Evolutionary conservation across 2,113 vertebrate species (phyloP), one percentile per base, ranked within the genome.

Genomic region (Eolophus roseicapilla): DNA sequence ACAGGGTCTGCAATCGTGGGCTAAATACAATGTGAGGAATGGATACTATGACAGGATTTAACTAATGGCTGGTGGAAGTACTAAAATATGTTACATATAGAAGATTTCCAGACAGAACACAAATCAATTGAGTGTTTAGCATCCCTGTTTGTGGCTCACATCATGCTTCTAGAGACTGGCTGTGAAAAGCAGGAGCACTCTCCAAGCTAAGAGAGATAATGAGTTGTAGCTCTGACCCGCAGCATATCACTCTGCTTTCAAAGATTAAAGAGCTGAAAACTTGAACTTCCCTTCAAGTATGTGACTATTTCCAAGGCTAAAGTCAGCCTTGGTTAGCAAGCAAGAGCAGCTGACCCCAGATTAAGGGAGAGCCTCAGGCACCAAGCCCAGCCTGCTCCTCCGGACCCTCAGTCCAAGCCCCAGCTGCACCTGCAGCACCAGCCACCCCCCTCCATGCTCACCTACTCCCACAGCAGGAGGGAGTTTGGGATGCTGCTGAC

Each of bases 401-500:
- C 2, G 5, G 57, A 71, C 16, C 41, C 46, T 13, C 1, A 2
- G 60, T 69, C 29, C 3, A 17, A 93, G 74, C 25, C 57, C 43
- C 4, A 4, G 63, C 93, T n/a, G 18, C 37, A 88, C 74, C 81
- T 75, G 87, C 84, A 69, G 49, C 55, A 82, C 91, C 92, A 92
- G n/a, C 67, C 16, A 6, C 31, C 46, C 43, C 92, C 57, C 70
- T 76, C 95, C 96, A 84, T 21, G 31, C 96, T 92, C 96, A 96
- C 93, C 94, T 77, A 85, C 85, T 87, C 74, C 39, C 69, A 33
- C 59, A 63, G 93, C 77, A 44, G 85, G 82, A 95, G 82, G 75
- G 96, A 96, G 97, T 57, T 87, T 2, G 13, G 94, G 95, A 94
- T 96, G 97, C 93, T 67, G 53, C 95, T 97, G 93, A 95, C 96